Evolutionary conservation across 1,140 invertebrate genomes (phyloP), one percentile per base, ranked within the genome.

Genomic region (Papilio polytes): DNA sequence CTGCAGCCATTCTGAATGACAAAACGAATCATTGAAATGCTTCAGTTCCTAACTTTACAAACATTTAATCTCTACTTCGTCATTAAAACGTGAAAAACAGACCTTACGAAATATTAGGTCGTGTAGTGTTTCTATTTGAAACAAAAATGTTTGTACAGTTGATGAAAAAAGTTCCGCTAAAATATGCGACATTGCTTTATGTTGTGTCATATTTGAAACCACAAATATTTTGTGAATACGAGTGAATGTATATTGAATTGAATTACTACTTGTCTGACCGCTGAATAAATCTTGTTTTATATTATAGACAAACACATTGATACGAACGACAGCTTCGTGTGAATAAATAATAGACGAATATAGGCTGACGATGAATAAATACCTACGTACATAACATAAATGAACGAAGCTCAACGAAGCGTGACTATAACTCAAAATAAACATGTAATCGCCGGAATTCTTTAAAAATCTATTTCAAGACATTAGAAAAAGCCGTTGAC

Each of bases 381-480:
- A n/a, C 20, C 8, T 18, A 20, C 6, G 8, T 20, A 56, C 3
- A 56, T 9, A 56, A 18, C 6, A 20, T 18, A 70, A 3, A 6
- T 26, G 3, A 66, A 31, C 59, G 26, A 2, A 26, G 9, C 22
- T 6, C 20, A 13, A 26, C 41, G 10, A 36, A 73, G 70, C 41
- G 31, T 18, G 22, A 73, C 63, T 36, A 44, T 41, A 41, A 41
- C 26, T 26, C 22, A 26, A 56, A 77, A 77, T 18, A 77, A 51
- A 56, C 22, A 7, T 41, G 13, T 77, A 53, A 51, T 41, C 3
- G 74, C 20, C 74, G 22, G 26, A 77, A 77, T 77, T 56, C 51
- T 51, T 31, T 53, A 36, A 76, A 74, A 56, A 77, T 77, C 74
- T 77, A 59, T 77, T 77, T 56, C 51, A n/a, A 77, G 51, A 77